These are phyloP conservation scores for Latrodectus elegans DNA, from an alignment of 2,888 invertebrate genomes.

Conservation along the genomic window DNA sequence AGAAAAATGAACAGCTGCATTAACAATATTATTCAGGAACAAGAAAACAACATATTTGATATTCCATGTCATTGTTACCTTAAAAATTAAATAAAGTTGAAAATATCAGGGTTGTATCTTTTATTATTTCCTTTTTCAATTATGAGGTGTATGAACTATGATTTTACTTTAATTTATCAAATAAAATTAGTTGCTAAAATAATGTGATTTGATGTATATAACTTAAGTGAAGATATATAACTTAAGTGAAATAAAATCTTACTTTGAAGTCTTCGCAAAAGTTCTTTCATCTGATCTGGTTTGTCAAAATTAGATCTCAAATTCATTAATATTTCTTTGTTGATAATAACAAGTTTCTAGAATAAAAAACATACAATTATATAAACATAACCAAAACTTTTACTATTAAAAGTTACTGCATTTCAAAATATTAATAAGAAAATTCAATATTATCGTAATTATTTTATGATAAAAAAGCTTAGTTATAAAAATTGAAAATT, in stretches of 20 bases:
- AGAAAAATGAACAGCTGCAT: too few species aligned
- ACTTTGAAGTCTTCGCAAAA: constrained; percentile 88
- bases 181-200: not conserved
- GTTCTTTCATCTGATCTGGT: constrained; percentile 98
- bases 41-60: too few species aligned
- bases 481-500: too few species aligned
- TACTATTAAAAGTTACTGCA: not conserved
- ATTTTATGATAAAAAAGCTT: too few species aligned
- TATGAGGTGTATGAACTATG: too few species aligned
- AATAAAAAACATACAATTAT: constrained; percentile 63
- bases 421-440: not conserved
- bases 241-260: constrained; percentile 69
- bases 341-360: constrained; percentile 87
- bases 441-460: not conserved
- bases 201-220: not conserved
- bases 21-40: too few species aligned
- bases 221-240: too few species aligned
- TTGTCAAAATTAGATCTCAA: constrained; percentile 98
- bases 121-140: too few species aligned
- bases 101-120: too few species aligned
- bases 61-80: too few species aligned
- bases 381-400: constrained; percentile 10
- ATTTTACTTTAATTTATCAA: not conserved
- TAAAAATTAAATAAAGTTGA: too few species aligned
- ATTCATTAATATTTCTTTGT: constrained; percentile 92